Evolutionary conservation across 1,140 invertebrate species (phyloP), one percentile per base, ranked within the genome.

Genomic region (Bombus ignitus): DNA sequence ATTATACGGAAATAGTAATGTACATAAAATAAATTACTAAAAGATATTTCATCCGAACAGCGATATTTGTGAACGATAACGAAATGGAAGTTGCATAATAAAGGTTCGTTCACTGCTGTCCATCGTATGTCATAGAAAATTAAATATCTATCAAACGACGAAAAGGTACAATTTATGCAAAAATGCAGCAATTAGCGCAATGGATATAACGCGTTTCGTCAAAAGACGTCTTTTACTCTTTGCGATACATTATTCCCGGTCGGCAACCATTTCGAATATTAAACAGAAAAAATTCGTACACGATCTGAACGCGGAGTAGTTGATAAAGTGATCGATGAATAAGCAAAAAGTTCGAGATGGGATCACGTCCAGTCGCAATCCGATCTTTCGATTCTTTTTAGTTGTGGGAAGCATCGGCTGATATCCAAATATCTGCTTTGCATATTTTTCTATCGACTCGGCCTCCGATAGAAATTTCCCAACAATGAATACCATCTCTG

Each of bases 221-320:
- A 72, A 72, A 39, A 72, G 37, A 39, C 13, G 22, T 8, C 37
- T 72, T 39, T 73, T 42, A 18, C 35, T n/a, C 71, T 22, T 15
- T 13, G 28, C 25, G 25, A 39, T 42, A 22, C 39, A 73, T 73
- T 42, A n/a, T 44, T 44, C 13, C 5, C 15, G 8, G 28, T 25
- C 39, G 37, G 39, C 39, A n/a, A 22, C 71, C 39, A 42, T 73
- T 73, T n/a, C 28, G 71, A 42, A 42, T 73, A 73, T 73, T 73
- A 73, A n/a, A 73, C 22, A 39, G 32, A 32, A n/a, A 73, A 42
- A 42, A 44, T 42, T 73, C 71, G 25, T 18, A 9, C 4, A n/a
- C 39, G 6, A 10, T n/a, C 15, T 15, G 37, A 3, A 42, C 22
- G 39, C 59, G 25, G 12, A 28, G 25, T 25, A 71, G 70, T 25